phyloP scores from a whole-genome alignment of 2,797 vertebrate genomes.

The Antennarius maculatus region DNA sequence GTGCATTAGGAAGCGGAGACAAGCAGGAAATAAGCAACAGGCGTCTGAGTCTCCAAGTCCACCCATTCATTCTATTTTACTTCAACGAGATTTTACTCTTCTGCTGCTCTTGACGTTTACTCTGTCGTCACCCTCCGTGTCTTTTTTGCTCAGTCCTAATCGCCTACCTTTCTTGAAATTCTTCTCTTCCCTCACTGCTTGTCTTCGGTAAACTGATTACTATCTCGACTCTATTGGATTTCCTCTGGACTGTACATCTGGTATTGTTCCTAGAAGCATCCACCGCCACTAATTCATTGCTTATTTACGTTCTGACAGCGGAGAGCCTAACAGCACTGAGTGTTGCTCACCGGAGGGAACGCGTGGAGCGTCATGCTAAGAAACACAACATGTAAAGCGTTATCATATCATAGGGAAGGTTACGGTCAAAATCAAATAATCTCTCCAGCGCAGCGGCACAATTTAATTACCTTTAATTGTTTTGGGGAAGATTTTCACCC shows the following conservation, averaged over 20 bases:
- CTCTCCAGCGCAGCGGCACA: slow-evolving; percentile 7
- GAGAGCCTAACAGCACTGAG: slow-evolving; percentile 70
- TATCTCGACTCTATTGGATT: slow-evolving; percentile 74
- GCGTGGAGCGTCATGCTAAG: slow-evolving; percentile 22
- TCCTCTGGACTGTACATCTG: slow-evolving; percentile 77
- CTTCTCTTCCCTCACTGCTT: slow-evolving; percentile 45
- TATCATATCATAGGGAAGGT: slow-evolving; percentile 31
- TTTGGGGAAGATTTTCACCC: slow-evolving; percentile 33
- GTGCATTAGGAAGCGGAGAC: neutral
- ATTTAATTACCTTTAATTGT: slow-evolving; percentile 47
- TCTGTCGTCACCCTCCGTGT: slow-evolving; percentile 26
- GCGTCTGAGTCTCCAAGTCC: slow-evolving; percentile 25
- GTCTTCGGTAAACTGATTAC: slow-evolving; percentile 76
- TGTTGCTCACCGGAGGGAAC: slow-evolving; percentile 50
- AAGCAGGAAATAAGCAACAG: slow-evolving; percentile 55
- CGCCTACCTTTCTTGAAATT: slow-evolving; percentile 19
- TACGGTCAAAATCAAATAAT: slow-evolving; percentile 54
- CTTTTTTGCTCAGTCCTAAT: slow-evolving; percentile 43
- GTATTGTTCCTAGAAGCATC: slow-evolving; percentile 68
- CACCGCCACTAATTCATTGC: slow-evolving; percentile 72
- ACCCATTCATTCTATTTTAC: neutral
- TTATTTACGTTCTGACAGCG: slow-evolving; percentile 79
- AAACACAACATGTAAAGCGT: slow-evolving; percentile 21
- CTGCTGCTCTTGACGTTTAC: too few relatives aligned
- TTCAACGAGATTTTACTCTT: too few relatives aligned